These are phyloP conservation scores for Silurus aristotelis DNA, from an alignment of 2,797 vertebrate species.

Conservation along the genomic window DNA sequence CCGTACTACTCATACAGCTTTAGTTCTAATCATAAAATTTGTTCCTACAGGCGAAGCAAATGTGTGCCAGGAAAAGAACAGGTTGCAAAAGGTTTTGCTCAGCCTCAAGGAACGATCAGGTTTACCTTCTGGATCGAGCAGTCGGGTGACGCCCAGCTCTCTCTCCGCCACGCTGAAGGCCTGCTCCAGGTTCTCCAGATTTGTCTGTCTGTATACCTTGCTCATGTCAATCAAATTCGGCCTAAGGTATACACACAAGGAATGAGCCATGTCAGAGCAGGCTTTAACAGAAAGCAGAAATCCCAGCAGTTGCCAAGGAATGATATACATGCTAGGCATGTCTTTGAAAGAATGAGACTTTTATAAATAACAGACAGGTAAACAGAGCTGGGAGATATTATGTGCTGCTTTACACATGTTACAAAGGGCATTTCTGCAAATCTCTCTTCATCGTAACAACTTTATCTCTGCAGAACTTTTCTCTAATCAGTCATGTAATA, in stretches of 20 bases:
- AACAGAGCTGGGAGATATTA: not conserved
- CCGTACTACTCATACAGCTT: not conserved
- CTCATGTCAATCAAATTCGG: conserved; percentile 88
- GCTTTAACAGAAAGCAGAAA: not conserved
- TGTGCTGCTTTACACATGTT: not conserved
- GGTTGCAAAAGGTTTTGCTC: not conserved
- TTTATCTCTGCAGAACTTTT: not conserved
- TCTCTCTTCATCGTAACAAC: not conserved
- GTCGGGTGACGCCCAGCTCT: conserved; percentile 88
- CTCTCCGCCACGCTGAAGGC: conserved; percentile 88
- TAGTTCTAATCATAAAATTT: not conserved
- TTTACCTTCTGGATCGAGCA: conserved; percentile 92
- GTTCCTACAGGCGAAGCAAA: conserved; percentile 11
- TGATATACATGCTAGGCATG: not conserved
- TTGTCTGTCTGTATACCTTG: conserved; percentile 86
- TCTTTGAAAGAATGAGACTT: conserved; percentile 1
- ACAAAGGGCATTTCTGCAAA: not conserved
- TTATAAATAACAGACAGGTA: not conserved
- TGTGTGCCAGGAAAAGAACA: conserved; percentile 16
- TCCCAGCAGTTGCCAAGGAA: not conserved
- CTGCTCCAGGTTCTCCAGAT: conserved; percentile 93
- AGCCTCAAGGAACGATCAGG: conserved; percentile 1
- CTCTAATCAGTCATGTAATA: not conserved
- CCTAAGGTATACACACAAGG: conserved; percentile 63
- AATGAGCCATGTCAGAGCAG: conserved; percentile 12